A percentile compares a stretch with the other conserved stretches of the same genome.
phyloP scores from a whole-genome alignment of 2,113 vertebrate genomes.

The Lipophrys pholis region DNA sequence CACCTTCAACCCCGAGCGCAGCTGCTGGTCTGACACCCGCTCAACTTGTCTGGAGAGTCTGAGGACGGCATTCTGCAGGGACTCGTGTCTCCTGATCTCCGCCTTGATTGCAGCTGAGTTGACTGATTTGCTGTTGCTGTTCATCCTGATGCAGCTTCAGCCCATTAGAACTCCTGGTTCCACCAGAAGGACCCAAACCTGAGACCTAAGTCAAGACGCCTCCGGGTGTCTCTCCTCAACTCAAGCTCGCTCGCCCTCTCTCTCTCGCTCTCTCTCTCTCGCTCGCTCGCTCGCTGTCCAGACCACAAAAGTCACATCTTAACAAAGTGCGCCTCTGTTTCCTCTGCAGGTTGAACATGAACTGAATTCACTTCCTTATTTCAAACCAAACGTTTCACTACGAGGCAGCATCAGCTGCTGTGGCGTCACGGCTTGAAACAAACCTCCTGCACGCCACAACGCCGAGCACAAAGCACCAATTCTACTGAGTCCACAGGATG shows the following conservation, averaged over 20 bases:
- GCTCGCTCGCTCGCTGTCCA: conserved; percentile 39
- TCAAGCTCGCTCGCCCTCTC: too few species aligned
- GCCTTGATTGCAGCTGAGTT: conserved; percentile 83
- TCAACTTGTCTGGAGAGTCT: conserved; percentile 82
- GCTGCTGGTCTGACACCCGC: conserved; percentile 78
- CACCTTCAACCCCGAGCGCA: conserved; percentile 80
- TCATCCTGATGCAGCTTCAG: conserved; percentile 81
- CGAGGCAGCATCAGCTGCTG: conserved; percentile 8
- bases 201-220: conserved; percentile 12
- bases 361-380: conserved; percentile 83
- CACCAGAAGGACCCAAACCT: conserved; percentile 19
- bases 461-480: too few species aligned
- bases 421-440: neutral
- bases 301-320: conserved; percentile 66
- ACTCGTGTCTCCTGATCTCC: conserved; percentile 84
- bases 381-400: conserved; percentile 47
- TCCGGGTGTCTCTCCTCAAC: conserved; percentile 18
- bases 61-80: conserved; percentile 78
- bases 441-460: too few species aligned
- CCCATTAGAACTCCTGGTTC: conserved; percentile 72
- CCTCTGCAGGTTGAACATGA: conserved; percentile 75
- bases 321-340: conserved; percentile 71
- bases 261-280: too few species aligned
- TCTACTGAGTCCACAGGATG: too few species aligned
- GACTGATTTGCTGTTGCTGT: conserved; percentile 76